Evolutionary conservation across 2,888 invertebrate genomes (phyloP), one percentile per base, ranked within the genome.

Genomic region (Pyrochroa serraticornis): DNA sequence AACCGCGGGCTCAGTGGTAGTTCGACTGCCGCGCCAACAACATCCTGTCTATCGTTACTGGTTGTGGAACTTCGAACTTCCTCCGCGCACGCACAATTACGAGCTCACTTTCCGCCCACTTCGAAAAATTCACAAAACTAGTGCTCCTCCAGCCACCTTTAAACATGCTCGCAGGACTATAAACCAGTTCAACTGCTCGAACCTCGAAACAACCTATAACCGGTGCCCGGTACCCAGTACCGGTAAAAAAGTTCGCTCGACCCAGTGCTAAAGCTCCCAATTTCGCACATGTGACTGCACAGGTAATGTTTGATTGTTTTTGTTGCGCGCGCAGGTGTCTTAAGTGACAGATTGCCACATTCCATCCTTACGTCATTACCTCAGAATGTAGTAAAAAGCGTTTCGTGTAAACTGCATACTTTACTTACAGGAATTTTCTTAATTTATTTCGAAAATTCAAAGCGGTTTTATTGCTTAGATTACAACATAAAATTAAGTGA

Each of bases 1-100:
- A 72, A 71, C 71, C 68, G 69, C 71, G 66, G 67, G 46, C 70
- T 74, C 75, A 76, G 76, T 75, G 73, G 72, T 74, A 70, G 72
- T 69, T 67, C 66, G 67, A 69, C 72, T 70, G 71, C 69, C 71
- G 73, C 69, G 69, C 69, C 62, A 67, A 68, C 68, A 73, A 69
- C 70, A 72, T 72, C 71, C 65, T 61, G 64, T 53, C 59, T 58
- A 58, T 62, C 65, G 68, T 70, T 70, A 71, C 69, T 69, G 68
- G 69, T 56, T 67, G 62, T 58, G 62, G 59, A 61, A 63, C 48
- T 59, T 59, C 49, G 60, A 58, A 47, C 62, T 64, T 47, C 41
- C 57, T 53, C 58, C 66, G 65, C 70, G 64, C 62, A 63, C 62
- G 62, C 63, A 63, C 58, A 52, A 43, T 54, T 58, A 54, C 43